A percentile compares a stretch with the other conserved stretches of the same genome.
These are phyloP conservation scores for Chaetogeoica ovagalla DNA, from an alignment of 2,888 invertebrate genomes.

Conservation along the genomic window DNA sequence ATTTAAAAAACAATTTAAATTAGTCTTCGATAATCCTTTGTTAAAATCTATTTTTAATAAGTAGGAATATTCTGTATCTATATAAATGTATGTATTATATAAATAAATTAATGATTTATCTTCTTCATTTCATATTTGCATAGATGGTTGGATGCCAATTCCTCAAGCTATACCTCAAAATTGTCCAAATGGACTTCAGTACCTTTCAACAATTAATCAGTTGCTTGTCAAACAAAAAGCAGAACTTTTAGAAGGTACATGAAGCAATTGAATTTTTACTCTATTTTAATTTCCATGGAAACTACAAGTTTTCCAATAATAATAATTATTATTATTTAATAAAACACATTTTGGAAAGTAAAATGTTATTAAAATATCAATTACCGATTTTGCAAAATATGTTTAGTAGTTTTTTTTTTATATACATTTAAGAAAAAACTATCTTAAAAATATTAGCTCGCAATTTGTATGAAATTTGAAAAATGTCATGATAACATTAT, in stretches of 20 bases:
- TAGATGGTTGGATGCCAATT: constrained; percentile 83
- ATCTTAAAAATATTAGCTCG: too few relatives aligned
- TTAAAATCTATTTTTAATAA: too few relatives aligned
- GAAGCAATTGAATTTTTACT: not conserved
- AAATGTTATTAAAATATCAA: too few relatives aligned
- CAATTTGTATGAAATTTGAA: too few relatives aligned
- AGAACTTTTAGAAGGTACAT: constrained; percentile 71
- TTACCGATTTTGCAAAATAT: too few relatives aligned
- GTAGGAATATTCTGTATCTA: too few relatives aligned
- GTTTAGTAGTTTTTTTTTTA: too few relatives aligned
- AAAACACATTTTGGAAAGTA: not conserved
- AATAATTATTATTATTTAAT: not conserved
- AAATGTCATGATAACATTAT: not conserved
- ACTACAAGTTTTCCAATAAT: too few relatives aligned
- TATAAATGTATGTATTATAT: too few relatives aligned
- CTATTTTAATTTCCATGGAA: not conserved
- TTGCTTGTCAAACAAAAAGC: constrained; percentile 74
- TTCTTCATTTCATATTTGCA: constrained; percentile 57
- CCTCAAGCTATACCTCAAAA: constrained; percentile 72
- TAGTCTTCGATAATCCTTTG: not conserved
- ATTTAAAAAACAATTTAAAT: not conserved
- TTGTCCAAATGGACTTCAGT: constrained; percentile 86
- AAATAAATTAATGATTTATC: not conserved
- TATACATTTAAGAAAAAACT: too few relatives aligned
- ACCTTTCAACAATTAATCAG: constrained; percentile 84